phyloP scores from a whole-genome alignment of 92 coral and sea anemone species.

The Metridium senile region DNA sequence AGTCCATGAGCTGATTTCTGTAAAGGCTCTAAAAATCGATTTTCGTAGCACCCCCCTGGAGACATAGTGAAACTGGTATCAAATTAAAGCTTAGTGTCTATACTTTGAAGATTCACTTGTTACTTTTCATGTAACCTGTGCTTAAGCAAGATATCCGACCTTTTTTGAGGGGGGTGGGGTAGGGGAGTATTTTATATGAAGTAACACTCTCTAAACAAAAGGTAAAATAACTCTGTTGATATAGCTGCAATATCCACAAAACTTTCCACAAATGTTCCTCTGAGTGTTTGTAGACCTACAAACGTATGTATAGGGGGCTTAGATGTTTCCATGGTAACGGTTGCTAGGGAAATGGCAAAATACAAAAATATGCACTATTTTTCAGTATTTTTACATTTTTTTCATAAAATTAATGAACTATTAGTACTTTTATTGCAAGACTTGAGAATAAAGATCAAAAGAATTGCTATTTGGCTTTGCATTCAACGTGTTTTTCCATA shows the following conservation, averaged over 20 bases:
- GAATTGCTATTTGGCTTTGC: too few relatives aligned
- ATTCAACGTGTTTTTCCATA: too few relatives aligned
- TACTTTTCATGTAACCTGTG: slow-evolving; percentile 33
- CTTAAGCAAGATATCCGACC: slow-evolving; percentile 9
- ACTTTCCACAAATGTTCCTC: not conserved
- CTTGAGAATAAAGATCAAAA: too few relatives aligned
- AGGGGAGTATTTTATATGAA: slow-evolving; percentile 4
- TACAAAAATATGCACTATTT: too few relatives aligned
- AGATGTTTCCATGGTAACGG: slow-evolving; percentile 31
- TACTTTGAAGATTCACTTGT: slow-evolving; percentile 21
- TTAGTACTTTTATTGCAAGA: too few relatives aligned
- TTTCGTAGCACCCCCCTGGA: slow-evolving; percentile 29
- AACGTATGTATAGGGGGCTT: too few relatives aligned
- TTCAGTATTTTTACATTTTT: too few relatives aligned
- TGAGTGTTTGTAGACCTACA: too few relatives aligned
- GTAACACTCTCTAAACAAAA: not conserved
- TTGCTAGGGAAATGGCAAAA: slow-evolving; percentile 12
- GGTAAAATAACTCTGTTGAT: not conserved
- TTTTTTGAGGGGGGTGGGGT: slow-evolving; percentile 26
- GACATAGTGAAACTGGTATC: slow-evolving; percentile 31
- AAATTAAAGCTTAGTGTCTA: slow-evolving; percentile 26
- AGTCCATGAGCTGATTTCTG: slow-evolving; percentile 19
- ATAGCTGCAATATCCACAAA: not conserved
- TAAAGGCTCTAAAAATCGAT: slow-evolving; percentile 3
- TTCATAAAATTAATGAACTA: not conserved